Base-by-base conservation (phyloP, 2,113 vertebrate genomes). In the Podiceps cristatus region DNA sequence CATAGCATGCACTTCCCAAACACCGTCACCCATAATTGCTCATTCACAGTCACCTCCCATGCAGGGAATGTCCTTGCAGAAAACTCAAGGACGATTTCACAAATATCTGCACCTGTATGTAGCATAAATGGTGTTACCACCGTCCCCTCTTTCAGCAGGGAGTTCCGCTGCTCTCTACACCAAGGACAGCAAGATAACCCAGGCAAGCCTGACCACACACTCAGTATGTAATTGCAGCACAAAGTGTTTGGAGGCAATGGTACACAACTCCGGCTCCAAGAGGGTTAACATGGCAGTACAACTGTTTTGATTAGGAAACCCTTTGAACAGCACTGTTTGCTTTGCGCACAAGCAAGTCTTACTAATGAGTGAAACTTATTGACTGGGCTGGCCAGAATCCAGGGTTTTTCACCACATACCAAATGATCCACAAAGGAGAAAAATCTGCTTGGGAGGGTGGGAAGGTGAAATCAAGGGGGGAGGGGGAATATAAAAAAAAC, bases 251-350 rank as follows among this genome's bases (percentile, higher is more conserved):
- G 24, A 76, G 53, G 23, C 66, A 91, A 17, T 1, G 19, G 42
- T 23, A 64, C 33, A 3, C 8, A 24, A 44, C 62, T 94, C 64
- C 37, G 37, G 86, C 69, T 89, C 62, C 1, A 58, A 52, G 28
- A 66, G 86, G 64, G 91, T 96, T 97, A 97, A 94, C 8, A 0
- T 6, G 45, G n/a, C 25, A 50, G 66, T 75, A 86, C 66, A 76
- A 76, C n/a, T 88, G 84, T 94, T 96, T 96, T 90, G 58, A 91
- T 95, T 42, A 80, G 89, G 87, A 94, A 95, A 93, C 37, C 76
- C 67, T 94, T 84, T 86, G 89, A 95, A 94, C 77, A 90, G 86
- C n/a, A 55, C 58, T 82, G 81, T 95, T 95, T 94, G 91, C 80
- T 89, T 40, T 85, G 67, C 63, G 90, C 66, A 96, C 77, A 95